phyloP scores from a whole-genome alignment of 1,140 invertebrate genomes.

The Aporrectodea caliginosa region DNA sequence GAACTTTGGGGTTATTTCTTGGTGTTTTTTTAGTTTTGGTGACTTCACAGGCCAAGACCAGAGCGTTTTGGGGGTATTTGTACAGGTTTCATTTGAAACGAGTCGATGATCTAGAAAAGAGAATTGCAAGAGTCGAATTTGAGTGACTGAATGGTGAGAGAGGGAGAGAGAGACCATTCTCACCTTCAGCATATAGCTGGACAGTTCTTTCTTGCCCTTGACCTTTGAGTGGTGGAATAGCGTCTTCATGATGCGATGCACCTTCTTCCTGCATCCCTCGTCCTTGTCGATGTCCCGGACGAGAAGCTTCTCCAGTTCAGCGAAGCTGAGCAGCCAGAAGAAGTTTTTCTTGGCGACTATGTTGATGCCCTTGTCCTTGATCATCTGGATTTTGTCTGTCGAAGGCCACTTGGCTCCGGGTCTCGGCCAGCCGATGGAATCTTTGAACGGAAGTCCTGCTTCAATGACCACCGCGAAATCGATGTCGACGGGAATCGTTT shows the following conservation, averaged over 20 bases:
- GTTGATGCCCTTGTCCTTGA: conserved; percentile 3
- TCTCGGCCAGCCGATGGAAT: conserved; percentile 9
- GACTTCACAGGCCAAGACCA: no score
- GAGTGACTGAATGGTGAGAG: no score
- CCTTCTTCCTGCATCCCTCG: background rate
- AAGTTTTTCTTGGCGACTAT: conserved; percentile 7
- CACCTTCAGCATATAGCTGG: background rate
- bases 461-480: background rate
- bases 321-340: background rate
- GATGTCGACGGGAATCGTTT: background rate
- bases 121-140: no score
- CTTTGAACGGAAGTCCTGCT: background rate
- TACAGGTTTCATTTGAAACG: no score
- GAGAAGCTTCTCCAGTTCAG: conserved; percentile 8
- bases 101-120: no score
- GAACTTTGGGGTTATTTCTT: no score
- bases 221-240: background rate
- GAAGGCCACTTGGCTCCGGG: background rate
- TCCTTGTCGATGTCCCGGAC: background rate
- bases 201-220: background rate
- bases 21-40: no score
- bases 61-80: no score
- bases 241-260: conserved; percentile 10
- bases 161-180: no score
- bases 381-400: background rate